Conservation (phyloP, 2,888 invertebrate species). For the Phania funesta region DNA sequence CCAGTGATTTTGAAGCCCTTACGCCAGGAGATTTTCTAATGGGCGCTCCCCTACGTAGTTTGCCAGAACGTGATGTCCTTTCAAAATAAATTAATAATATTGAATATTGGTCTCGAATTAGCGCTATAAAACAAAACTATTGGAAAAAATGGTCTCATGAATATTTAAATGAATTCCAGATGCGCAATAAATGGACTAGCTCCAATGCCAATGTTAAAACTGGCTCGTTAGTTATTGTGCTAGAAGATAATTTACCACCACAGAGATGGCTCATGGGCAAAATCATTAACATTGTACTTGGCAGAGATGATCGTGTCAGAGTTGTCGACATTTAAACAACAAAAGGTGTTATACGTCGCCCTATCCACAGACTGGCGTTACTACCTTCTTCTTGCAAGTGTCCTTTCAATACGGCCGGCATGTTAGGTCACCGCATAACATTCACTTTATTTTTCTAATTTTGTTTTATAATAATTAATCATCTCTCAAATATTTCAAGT, state of each 20-base stretch:
- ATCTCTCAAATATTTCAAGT: too few relatives aligned
- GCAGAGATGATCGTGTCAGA: conserved; percentile 19
- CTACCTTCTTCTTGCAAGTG: conserved; percentile 17
- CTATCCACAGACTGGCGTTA: conserved; percentile 26
- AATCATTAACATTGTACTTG: conserved; percentile 2
- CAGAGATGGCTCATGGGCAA: conserved; percentile 27
- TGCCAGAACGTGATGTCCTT: background rate
- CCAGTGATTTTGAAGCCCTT: background rate
- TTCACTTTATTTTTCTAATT: too few relatives aligned
- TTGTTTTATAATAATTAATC: too few relatives aligned
- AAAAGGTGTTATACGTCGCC: conserved; percentile 14
- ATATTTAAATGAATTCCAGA: conserved; percentile 16
- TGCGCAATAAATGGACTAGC: conserved; percentile 19
- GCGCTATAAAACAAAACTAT: conserved; percentile 9
- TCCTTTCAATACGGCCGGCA: conserved; percentile 30
- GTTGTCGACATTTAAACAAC: conserved; percentile 28
- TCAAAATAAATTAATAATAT: background rate
- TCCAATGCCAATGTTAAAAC: background rate
- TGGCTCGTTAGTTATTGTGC: background rate
- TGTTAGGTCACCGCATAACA: too few relatives aligned
- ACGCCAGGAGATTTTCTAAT: background rate
- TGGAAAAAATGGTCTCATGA: conserved; percentile 17
- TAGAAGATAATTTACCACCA: conserved; percentile 11
- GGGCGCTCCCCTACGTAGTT: background rate
- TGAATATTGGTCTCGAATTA: conserved; percentile 20